Base-by-base conservation (phyloP, 2,888 invertebrate species). In the Balanococcus diminutus region DNA sequence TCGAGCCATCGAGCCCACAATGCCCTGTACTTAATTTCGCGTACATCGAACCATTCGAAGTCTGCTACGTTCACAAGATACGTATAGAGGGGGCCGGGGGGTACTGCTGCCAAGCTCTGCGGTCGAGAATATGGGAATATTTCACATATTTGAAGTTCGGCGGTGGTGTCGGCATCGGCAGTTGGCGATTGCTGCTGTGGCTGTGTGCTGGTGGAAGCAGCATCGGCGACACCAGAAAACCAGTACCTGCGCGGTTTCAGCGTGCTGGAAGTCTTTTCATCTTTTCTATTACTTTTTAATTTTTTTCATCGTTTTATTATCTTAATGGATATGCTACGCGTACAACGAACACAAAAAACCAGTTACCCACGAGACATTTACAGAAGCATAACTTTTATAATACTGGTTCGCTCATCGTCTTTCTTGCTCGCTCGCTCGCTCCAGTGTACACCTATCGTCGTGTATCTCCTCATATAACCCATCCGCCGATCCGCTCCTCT, bases 291-390 rank as follows among this genome's bases (percentile, higher is more conserved):
- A 46, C 67, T 84, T 84, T 72, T 25, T 67, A 84, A 39, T 84
- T 72, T 85, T 85, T 85, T 85, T 31, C 42, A 85, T 75, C 75
- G 84, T 75, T 85, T 85, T 85, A 85, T 85, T 85, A 85, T 85
- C 84, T 85, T 85, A 85, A 85, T 85, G 84, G 84, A 85, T 72
- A 39, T 85, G 75, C 75, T 32, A 36, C 75, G 75, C 25, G 67
- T 84, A 67, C 72, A 42, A 79, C 84, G 72, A 79, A 85, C 84
- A 75, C 84, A 75, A 75, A 46, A 85, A 85, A 85, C 84, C 84
- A 85, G 84, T 85, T 85, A 85, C 84, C 72, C 84, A 85, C 84
- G 84, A 85, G 84, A 85, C 84, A 85, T 85, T 85, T 85, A 85
- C 84, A 85, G 84, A 85, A 85, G 84, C 84, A 85, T 85, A 85